These are phyloP conservation scores for Notiomystis cincta DNA, from an alignment of 2,113 vertebrate genomes.

Conservation along the genomic window DNA sequence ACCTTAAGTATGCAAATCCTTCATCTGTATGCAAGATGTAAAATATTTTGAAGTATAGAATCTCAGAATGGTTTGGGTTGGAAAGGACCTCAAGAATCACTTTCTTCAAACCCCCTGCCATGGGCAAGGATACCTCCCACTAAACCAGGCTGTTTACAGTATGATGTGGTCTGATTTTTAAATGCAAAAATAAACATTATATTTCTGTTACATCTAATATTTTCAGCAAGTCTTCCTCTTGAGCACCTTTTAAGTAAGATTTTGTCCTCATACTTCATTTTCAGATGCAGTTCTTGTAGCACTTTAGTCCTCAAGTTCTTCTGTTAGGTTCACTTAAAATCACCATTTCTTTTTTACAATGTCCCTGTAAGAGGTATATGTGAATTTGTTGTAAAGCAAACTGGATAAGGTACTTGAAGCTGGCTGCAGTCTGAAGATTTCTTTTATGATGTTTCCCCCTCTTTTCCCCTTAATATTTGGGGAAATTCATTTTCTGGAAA, in stretches of 20 bases:
- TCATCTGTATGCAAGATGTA: background rate
- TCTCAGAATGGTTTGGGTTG: background rate
- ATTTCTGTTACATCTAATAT: background rate
- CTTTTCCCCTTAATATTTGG: background rate
- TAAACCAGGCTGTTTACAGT: background rate
- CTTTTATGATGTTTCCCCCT: background rate
- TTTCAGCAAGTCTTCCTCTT: background rate
- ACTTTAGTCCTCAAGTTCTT: background rate
- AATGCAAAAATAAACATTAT: background rate
- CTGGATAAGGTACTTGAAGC: background rate
- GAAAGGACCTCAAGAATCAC: background rate
- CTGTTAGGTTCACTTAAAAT: background rate
- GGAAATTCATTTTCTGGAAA: background rate
- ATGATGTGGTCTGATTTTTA: background rate
- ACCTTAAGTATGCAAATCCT: background rate
- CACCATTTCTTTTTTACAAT: background rate
- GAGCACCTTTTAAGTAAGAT: background rate
- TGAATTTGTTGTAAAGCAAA: background rate
- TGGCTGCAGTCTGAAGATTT: background rate
- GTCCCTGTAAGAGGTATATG: background rate
- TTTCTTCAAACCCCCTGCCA: background rate
- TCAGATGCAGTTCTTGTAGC: background rate
- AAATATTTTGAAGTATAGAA: background rate
- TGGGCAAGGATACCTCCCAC: background rate
- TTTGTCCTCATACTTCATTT: background rate